These are phyloP conservation scores for Poecilia gillii DNA, from an alignment of 2,797 vertebrate species.

Conservation along the genomic window DNA sequence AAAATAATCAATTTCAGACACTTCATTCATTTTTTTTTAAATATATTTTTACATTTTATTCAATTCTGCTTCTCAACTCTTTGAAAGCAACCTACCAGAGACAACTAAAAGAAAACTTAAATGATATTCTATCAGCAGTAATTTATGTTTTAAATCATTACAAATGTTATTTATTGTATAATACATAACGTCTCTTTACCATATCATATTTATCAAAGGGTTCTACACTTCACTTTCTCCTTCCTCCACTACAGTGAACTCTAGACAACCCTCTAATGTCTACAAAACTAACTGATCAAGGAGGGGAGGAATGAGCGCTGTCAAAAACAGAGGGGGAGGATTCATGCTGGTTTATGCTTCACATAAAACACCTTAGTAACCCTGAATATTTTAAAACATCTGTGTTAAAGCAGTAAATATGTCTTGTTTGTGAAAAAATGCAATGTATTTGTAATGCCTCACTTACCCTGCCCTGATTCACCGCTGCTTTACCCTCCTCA, in stretches of 20 bases:
- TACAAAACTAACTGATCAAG: constrained; percentile 30
- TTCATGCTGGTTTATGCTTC: constrained; percentile 16
- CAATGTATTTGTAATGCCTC: constrained; percentile 9
- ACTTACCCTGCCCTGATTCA: constrained; percentile 91
- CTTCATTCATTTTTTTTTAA: background rate
- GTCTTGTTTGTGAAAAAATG: background rate
- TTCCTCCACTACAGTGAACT: constrained; percentile 53
- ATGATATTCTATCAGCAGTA: constrained; percentile 12
- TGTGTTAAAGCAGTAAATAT: background rate
- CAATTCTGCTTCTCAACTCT: background rate
- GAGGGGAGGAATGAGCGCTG: constrained; percentile 25
- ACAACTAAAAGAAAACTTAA: constrained; percentile 20
- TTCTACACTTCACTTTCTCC: constrained; percentile 47
- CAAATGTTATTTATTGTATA: constrained; percentile 42
- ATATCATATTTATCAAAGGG: constrained; percentile 51
- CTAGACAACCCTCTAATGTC: constrained; percentile 56
- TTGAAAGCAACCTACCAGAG: constrained; percentile 3
- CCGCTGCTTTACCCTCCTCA: constrained; percentile 92
- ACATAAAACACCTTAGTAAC: constrained; percentile 20
- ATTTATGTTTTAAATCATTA: constrained; percentile 29
- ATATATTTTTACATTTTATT: background rate
- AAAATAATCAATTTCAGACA: background rate
- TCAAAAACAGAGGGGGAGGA: constrained; percentile 38
- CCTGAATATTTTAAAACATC: background rate
- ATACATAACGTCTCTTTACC: constrained; percentile 32